A percentile compares a stretch with the other conserved stretches of the same genome.
phyloP scores from a whole-genome alignment of 30 jellyfish, hydroid and myxozoan species.

The Aurelia sp. region DNA sequence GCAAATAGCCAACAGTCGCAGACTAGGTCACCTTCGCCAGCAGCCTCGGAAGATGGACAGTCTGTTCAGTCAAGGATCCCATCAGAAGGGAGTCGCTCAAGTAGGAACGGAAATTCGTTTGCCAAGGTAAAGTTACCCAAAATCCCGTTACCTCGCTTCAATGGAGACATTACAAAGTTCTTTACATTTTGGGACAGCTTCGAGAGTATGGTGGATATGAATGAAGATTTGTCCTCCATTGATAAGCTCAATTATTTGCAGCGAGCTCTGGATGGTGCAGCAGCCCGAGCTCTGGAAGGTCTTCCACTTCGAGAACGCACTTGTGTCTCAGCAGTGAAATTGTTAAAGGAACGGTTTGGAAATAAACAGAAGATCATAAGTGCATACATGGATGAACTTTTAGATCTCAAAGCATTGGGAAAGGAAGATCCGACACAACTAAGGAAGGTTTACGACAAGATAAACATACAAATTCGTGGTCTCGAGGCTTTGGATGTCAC shows the following conservation, averaged over 20 bases:
- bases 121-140: slow-evolving; percentile 16
- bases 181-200: slow-evolving; percentile 17
- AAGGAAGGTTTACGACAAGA: slow-evolving; percentile 28
- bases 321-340: neutral
- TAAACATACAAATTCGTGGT: slow-evolving; percentile 57
- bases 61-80: neutral
- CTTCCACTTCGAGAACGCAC: neutral
- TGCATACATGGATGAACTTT: slow-evolving; percentile 27
- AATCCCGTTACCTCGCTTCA: slow-evolving; percentile 30
- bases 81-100: too few species aligned
- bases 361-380: slow-evolving; percentile 42
- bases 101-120: too few species aligned
- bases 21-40: too few species aligned
- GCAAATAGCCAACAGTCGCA: slow-evolving; percentile 5
- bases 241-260: slow-evolving; percentile 24
- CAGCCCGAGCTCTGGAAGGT: too few species aligned
- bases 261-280: slow-evolving; percentile 51
- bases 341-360: slow-evolving; percentile 50
- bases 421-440: too few species aligned
- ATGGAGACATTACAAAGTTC: slow-evolving; percentile 42
- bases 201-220: too few species aligned
- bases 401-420: slow-evolving; percentile 12
- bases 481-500: slow-evolving; percentile 40
- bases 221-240: too few species aligned
- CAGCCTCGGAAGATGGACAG: too few species aligned